phyloP scores from a whole-genome alignment of 1,140 invertebrate species.

The Microvelia longipes region DNA sequence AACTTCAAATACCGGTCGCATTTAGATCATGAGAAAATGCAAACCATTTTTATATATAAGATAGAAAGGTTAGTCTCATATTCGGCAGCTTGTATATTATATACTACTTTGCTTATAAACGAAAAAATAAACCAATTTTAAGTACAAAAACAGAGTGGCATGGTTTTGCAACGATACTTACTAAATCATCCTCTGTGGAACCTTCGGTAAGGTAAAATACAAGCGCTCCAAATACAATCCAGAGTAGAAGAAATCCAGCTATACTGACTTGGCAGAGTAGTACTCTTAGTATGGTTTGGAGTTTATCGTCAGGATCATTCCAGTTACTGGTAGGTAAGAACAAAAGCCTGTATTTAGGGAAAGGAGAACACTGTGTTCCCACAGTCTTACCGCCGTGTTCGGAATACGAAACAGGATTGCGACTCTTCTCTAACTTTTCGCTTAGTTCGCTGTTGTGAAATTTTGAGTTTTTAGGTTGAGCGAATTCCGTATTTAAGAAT shows the following conservation, averaged over 20 bases:
- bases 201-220: conserved; percentile 42
- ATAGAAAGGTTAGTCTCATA: too few species aligned
- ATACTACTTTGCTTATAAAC: too few species aligned
- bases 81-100: too few species aligned
- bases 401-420: neutral
- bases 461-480: neutral
- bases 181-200: conserved; percentile 36
- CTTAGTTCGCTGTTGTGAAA: neutral
- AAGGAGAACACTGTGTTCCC: conserved; percentile 12
- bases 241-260: conserved; percentile 34
- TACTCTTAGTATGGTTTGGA: conserved; percentile 19
- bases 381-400: neutral
- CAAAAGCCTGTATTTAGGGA: conserved; percentile 15
- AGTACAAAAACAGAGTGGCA: too few species aligned
- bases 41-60: too few species aligned
- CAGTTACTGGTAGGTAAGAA: conserved; percentile 16
- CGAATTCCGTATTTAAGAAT: neutral
- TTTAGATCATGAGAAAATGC: too few species aligned
- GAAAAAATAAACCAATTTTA: too few species aligned
- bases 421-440: neutral
- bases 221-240: conserved; percentile 39
- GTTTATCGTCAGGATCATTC: conserved; percentile 7
- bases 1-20: too few species aligned
- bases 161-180: too few species aligned
- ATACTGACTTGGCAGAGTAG: conserved; percentile 34